Evolutionary conservation across 2,113 vertebrate genomes (phyloP).

Genomic region (Sphyrna mokarran): DNA sequence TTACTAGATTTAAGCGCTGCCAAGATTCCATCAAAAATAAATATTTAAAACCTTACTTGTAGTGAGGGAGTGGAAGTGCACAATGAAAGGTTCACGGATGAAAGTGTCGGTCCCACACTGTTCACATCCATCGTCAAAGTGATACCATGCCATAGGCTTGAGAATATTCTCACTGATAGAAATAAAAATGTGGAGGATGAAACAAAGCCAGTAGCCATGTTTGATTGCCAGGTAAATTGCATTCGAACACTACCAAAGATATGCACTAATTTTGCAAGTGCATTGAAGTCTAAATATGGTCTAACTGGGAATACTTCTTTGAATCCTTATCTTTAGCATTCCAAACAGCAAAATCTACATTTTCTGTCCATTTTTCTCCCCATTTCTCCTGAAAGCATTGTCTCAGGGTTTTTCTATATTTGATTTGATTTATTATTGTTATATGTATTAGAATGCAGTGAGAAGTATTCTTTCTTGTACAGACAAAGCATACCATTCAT

Average conservation of each 20-base stretch:
- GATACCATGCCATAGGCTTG: constrained; percentile 41
- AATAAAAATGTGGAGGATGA: neutral
- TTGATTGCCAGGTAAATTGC: neutral
- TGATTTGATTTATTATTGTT: too few species aligned
- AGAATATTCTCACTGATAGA: constrained; percentile 41
- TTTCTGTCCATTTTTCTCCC: neutral
- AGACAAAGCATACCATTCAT: too few species aligned
- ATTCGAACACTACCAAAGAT: neutral
- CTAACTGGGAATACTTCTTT: neutral
- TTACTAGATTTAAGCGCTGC: neutral
- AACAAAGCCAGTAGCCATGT: neutral
- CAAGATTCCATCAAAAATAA: neutral
- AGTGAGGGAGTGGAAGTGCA: constrained; percentile 40
- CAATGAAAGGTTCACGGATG: constrained; percentile 43
- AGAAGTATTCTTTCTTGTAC: too few species aligned
- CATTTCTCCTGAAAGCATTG: neutral
- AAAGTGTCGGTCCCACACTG: constrained; percentile 43
- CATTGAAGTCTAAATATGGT: neutral
- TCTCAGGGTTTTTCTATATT: neutral
- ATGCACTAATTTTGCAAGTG: neutral
- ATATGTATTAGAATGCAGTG: too few species aligned
- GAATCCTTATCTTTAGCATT: too few species aligned
- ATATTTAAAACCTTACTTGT: constrained; percentile 37
- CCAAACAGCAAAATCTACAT: neutral
- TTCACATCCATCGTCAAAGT: constrained; percentile 44